A percentile compares a stretch with the other conserved stretches of the same genome.
These are phyloP conservation scores for Willowsia nigromaculata DNA, from an alignment of 2,888 invertebrate species.

Conservation along the genomic window DNA sequence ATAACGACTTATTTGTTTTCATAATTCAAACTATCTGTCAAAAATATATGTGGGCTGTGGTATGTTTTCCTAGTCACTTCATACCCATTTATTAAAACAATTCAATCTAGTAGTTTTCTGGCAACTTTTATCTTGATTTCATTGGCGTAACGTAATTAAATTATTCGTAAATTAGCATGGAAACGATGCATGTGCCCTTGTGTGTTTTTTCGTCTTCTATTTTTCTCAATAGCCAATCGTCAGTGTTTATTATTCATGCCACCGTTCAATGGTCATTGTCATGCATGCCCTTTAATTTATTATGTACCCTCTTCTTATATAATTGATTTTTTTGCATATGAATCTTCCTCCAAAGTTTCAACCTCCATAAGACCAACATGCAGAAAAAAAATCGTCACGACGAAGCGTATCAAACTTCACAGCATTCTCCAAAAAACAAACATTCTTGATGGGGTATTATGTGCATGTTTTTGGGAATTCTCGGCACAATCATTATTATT, in stretches of 20 bases:
- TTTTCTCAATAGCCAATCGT: background rate
- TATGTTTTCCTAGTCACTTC: background rate
- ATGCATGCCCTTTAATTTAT: conserved; percentile 16
- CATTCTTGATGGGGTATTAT: conserved; percentile 25
- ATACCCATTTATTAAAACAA: background rate
- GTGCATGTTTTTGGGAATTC: background rate
- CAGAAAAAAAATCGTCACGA: conserved; percentile 1
- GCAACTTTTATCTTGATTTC: background rate
- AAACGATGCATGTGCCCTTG: conserved; percentile 16
- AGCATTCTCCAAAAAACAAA: conserved; percentile 26
- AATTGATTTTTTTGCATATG: conserved; percentile 36
- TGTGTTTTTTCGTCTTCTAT: background rate
- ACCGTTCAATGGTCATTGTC: background rate
- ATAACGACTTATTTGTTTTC: background rate
- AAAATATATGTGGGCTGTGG: background rate
- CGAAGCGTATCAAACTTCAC: conserved; percentile 30
- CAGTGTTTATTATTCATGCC: background rate
- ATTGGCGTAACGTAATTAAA: conserved; percentile 16
- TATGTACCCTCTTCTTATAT: conserved; percentile 20
- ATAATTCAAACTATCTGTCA: background rate
- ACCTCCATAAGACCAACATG: conserved; percentile 17
- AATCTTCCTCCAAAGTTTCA: conserved; percentile 17
- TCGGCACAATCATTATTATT: background rate
- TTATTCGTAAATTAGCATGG: conserved; percentile 17
- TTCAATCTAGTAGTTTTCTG: background rate